Evolutionary conservation across 2,797 vertebrate species (phyloP).

Genomic region (Chiropotes sagulatus): DNA sequence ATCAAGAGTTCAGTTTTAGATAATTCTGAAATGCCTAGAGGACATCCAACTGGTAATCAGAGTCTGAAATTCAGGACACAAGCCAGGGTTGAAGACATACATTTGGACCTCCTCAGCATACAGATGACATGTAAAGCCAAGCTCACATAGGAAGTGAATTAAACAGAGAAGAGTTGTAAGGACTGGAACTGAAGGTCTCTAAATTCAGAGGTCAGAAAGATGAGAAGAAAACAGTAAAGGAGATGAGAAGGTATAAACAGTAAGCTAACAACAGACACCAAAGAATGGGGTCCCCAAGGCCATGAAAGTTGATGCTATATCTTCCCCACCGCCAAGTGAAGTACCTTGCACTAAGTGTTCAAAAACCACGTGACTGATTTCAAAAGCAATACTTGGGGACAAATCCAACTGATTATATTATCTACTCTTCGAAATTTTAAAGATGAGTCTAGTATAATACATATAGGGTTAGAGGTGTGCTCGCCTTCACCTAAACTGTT

Average conservation of each 20-base stretch:
- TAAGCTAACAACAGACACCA: not conserved
- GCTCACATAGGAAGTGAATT: not conserved
- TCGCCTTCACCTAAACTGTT: not conserved
- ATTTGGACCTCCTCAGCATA: not conserved
- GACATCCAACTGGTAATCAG: not conserved
- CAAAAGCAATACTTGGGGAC: not conserved
- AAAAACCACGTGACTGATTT: not conserved
- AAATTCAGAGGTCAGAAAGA: slow-evolving; percentile 24
- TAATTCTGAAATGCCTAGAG: not conserved
- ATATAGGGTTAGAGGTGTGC: not conserved
- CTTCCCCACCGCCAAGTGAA: not conserved
- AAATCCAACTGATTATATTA: not conserved
- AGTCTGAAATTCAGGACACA: not conserved
- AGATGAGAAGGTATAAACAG: not conserved
- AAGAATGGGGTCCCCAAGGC: not conserved
- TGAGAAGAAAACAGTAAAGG: not conserved
- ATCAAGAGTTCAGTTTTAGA: not conserved
- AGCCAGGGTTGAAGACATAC: not conserved
- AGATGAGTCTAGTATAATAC: not conserved
- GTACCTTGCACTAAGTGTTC: not conserved
- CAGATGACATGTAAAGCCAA: not conserved
- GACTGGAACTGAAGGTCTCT: not conserved
- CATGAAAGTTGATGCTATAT: not conserved
- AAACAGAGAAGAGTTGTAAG: not conserved
- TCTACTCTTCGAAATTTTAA: not conserved